Base-by-base conservation (phyloP, 2,113 vertebrate species). In the Dissostichus mawsoni region DNA sequence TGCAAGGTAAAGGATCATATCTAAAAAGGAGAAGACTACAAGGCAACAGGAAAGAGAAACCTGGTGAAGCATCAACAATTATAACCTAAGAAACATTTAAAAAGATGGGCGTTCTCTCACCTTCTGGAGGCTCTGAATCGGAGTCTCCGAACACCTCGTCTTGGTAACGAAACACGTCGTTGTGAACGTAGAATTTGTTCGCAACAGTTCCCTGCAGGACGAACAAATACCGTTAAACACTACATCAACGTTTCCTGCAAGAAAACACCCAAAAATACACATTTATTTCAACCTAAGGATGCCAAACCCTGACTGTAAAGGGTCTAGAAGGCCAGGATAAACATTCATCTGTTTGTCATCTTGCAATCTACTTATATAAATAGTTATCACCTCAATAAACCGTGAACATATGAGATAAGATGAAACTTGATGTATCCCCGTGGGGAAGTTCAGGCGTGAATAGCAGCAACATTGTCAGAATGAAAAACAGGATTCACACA, bases 171-270 rank as follows among this genome's bases (percentile, higher is more conserved):
- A 99, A 99, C 88, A 99, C 98, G 53, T 99, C 98, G 0, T 99
- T 99, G 90, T 99, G 98, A 75, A 99, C 98, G 80, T 99, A 99
- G 91, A 99, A 99, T 81, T 99, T 99, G 91, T 99, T 99, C 69
- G 98, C 96, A 67, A 99, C 97, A 16, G 97, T 99, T 0, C 98
- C 98, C 98, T 99, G 72, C 0, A 58, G 48, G 18, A 29, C 29
- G 29, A 29, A 1, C 10, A n/a, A 6, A 45, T 1, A 41, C 7
- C 29, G 29, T 29, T 29, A 29, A 41, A 41, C 36, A 7, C 36
- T 41, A 16, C 55, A 41, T 11, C 11, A 58, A 18, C 48, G 7
- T 5, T 3, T 8, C 1, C 50, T 69, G 17, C 18, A 9, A 14
- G 11, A 25, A 52, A 8, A 36, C n/a, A 59, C 13, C 2, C 3